Base-by-base conservation (phyloP, 2,888 invertebrate species). In the Eumacrocentrus americanus region DNA sequence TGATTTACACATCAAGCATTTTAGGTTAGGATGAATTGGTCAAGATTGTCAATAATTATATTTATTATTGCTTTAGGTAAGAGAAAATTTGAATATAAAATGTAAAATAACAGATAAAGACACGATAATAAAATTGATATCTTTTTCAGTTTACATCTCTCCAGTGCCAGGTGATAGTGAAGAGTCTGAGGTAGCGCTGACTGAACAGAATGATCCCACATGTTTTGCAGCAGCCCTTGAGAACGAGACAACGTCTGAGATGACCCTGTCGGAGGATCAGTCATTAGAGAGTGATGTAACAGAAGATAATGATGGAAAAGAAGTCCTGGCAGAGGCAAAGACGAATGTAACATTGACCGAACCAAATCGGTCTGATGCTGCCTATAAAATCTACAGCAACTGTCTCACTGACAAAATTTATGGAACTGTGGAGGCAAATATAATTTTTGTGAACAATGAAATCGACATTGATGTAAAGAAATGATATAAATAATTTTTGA, bases 381-480 rank as follows among this genome's bases (percentile, higher is more conserved):
- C 58, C 44, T 51, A 38, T 9, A 66, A 61, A 40, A 61, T 63
- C 29, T 64, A 63, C 20, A 63, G 56, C 25, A 66, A 79, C 66
- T 80, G 80, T 42, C 63, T 74, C 5, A 70, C 61, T 0, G 75
- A 77, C 18, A 70, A 72, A 57, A 61, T 66, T n/a, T 74, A 75
- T 61, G 77, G 77, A 14, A 70, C 75, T n/a, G 80, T 79, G 18
- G 78, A 79, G 70, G 79, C 77, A 69, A 59, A 52, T 23, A 57
- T 35, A 44, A 20, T 65, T 63, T 6, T n/a, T n/a, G n/a, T n/a
- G n/a, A n/a, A n/a, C n/a, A n/a, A n/a, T n/a, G n/a, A n/a, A n/a
- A n/a, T n/a, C n/a, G n/a, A n/a, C n/a, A n/a, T n/a, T n/a, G n/a
- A n/a, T n/a, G n/a, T n/a, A n/a, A n/a, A n/a, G n/a, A n/a, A n/a